A percentile compares a stretch with the other conserved stretches of the same genome.
Evolutionary conservation across 2,797 vertebrate genomes (phyloP).

Genomic region (Xyrichtys novacula): DNA sequence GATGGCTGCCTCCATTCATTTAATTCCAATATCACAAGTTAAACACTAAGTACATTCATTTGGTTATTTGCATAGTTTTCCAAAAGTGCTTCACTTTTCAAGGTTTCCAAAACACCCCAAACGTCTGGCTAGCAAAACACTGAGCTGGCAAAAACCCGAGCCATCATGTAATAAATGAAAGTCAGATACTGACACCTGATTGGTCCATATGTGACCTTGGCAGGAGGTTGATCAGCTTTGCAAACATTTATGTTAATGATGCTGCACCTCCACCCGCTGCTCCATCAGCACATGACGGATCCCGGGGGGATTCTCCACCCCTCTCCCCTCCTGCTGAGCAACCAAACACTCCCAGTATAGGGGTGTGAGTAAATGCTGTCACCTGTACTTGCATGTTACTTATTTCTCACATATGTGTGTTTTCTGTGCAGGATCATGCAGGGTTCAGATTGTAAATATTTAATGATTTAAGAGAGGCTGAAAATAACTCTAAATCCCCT

Average conservation of each 20-base stretch:
- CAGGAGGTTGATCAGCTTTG: constrained; percentile 54
- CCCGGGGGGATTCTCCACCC: constrained; percentile 25
- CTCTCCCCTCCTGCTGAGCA: constrained; percentile 28
- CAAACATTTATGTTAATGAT: constrained; percentile 59
- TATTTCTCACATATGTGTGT: constrained; percentile 1
- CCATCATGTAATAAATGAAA: constrained; percentile 29
- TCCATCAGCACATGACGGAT: constrained; percentile 40
- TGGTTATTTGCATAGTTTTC: too few relatives aligned
- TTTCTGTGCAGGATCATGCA: background rate
- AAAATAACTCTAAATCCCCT: background rate
- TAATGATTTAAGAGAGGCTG: background rate
- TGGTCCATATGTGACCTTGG: constrained; percentile 49
- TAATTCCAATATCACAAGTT: too few relatives aligned
- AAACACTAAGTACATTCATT: too few relatives aligned
- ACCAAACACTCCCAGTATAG: constrained; percentile 9
- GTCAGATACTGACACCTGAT: constrained; percentile 16
- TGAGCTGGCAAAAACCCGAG: background rate
- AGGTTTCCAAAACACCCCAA: background rate
- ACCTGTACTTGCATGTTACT: constrained; percentile 8
- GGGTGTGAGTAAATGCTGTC: constrained; percentile 2
- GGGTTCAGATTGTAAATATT: too few relatives aligned
- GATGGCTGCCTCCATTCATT: too few relatives aligned
- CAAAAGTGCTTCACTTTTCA: background rate
- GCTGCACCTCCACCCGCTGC: constrained; percentile 39
- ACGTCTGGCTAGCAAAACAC: background rate